A percentile compares a stretch with the other conserved stretches of the same genome.
These are phyloP conservation scores for Troides helena DNA, from an alignment of 2,888 invertebrate species.

Conservation along the genomic window DNA sequence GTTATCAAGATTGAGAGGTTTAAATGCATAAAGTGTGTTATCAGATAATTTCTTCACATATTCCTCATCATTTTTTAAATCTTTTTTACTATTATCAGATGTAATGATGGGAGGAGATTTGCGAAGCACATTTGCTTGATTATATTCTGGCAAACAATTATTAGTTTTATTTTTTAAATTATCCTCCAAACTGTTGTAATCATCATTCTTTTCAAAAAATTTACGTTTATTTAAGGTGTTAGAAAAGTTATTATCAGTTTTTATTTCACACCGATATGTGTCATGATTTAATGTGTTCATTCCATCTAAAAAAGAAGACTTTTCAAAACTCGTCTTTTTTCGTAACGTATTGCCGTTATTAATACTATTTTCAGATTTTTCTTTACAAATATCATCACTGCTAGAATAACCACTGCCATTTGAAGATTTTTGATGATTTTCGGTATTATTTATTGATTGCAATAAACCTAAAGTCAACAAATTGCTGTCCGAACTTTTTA, in stretches of 20 bases:
- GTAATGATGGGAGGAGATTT: conserved; percentile 35
- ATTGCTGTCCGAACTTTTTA: conserved; percentile 46
- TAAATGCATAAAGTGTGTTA: conserved; percentile 63
- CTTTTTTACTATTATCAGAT: conserved; percentile 42
- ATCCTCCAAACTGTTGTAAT: conserved; percentile 41
- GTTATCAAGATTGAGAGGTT: conserved; percentile 40
- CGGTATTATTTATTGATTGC: conserved; percentile 41
- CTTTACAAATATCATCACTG: conserved; percentile 54
- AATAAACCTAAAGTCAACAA: conserved; percentile 37
- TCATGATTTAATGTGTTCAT: conserved; percentile 46
- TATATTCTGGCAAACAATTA: conserved; percentile 26
- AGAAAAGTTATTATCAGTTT: conserved; percentile 54
- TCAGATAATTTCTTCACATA: conserved; percentile 50
- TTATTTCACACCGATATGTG: conserved; percentile 48
- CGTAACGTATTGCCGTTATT: conserved; percentile 53
- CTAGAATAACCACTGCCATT: conserved; percentile 56
- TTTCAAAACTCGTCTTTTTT: conserved; percentile 53
- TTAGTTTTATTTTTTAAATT: conserved; percentile 37
- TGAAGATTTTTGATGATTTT: conserved; percentile 39
- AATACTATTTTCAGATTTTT: conserved; percentile 53
- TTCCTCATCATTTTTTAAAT: conserved; percentile 45
- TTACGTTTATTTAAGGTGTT: conserved; percentile 67
- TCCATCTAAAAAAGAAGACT: conserved; percentile 54
- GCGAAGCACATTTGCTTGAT: conserved; percentile 31
- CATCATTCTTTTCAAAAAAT: conserved; percentile 61